Percentiles rank a stretch among this genome's conserved stretches.
These are phyloP conservation scores for Nemotelus nigrinus DNA, from an alignment of 2,888 invertebrate species.

Conservation along the genomic window DNA sequence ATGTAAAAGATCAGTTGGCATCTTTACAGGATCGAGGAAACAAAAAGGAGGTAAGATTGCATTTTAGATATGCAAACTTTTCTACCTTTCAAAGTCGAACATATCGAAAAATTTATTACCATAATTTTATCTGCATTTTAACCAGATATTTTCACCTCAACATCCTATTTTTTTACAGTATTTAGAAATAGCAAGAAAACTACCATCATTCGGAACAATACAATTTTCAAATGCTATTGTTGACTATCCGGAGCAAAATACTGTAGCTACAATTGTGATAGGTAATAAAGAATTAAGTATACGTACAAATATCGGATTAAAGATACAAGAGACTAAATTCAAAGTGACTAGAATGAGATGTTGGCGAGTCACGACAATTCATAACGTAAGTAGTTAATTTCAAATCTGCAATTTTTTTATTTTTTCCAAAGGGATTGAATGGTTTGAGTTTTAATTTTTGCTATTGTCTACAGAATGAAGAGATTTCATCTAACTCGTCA, in stretches of 20 bases:
- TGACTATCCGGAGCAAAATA: constrained; percentile 79
- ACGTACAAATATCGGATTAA: constrained; percentile 69
- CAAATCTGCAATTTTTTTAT: background rate
- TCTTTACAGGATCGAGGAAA: constrained; percentile 79
- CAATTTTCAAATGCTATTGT: constrained; percentile 79
- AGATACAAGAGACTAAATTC: constrained; percentile 84
- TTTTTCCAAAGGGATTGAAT: background rate
- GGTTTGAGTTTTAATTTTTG: background rate
- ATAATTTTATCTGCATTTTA: too few relatives aligned
- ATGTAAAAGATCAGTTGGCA: constrained; percentile 74
- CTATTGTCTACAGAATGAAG: constrained; percentile 49
- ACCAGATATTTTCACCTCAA: too few relatives aligned
- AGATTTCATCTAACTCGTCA: constrained; percentile 49
- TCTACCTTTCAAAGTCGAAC: too few relatives aligned
- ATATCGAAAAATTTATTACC: too few relatives aligned
- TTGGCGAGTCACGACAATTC: constrained; percentile 93
- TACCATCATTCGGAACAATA: constrained; percentile 91
- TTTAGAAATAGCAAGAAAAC: constrained; percentile 81
- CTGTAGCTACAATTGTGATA: constrained; percentile 78
- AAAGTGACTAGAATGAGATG: constrained; percentile 96
- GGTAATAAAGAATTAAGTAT: constrained; percentile 89
- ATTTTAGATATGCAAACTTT: background rate
- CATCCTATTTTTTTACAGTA: constrained; percentile 71
- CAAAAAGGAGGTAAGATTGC: constrained; percentile 78
- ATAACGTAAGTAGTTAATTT: constrained; percentile 68